Conservation (phyloP, 92 coral and sea anemone genomes). For the Pocillopora meandrina region DNA sequence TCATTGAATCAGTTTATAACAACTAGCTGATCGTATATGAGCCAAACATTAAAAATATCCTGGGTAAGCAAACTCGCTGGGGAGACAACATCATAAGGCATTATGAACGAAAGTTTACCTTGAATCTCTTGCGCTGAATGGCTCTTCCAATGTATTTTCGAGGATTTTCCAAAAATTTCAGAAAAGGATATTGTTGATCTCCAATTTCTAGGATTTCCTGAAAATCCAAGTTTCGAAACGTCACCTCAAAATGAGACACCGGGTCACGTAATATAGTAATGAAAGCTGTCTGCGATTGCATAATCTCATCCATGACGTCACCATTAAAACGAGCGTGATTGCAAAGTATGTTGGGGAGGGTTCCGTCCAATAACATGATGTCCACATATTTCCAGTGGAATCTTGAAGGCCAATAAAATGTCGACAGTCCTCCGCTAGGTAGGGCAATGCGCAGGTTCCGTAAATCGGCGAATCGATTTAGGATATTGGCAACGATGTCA, state of each 20-base stretch:
- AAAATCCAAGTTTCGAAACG: constrained; percentile 76
- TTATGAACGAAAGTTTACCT: constrained; percentile 39
- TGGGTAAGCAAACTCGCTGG: too few species aligned
- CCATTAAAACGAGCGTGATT: constrained; percentile 87
- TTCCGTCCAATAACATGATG: constrained; percentile 78
- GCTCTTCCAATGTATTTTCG: constrained; percentile 66
- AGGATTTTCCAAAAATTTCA: constrained; percentile 71
- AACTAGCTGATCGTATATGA: too few species aligned
- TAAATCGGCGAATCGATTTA: constrained; percentile 90
- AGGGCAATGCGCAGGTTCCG: constrained; percentile 85
- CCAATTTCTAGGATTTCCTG: constrained; percentile 66
- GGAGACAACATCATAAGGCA: too few species aligned
- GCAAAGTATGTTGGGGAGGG: constrained; percentile 86
- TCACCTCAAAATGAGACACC: constrained; percentile 64
- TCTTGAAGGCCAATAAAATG: constrained; percentile 95
- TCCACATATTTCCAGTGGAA: constrained; percentile 95
- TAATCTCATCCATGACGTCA: constrained; percentile 86
- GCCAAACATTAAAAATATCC: too few species aligned
- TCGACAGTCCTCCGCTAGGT: constrained; percentile 90
- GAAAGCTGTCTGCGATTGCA: constrained; percentile 81
- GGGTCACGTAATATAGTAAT: constrained; percentile 86
- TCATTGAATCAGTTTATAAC: too few species aligned
- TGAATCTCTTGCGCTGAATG: constrained; percentile 72
- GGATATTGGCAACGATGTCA: constrained; percentile 85
- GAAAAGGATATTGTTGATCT: constrained; percentile 59